Evolutionary conservation across 2,113 vertebrate species (phyloP).

Genomic region (Noturus placidus): DNA sequence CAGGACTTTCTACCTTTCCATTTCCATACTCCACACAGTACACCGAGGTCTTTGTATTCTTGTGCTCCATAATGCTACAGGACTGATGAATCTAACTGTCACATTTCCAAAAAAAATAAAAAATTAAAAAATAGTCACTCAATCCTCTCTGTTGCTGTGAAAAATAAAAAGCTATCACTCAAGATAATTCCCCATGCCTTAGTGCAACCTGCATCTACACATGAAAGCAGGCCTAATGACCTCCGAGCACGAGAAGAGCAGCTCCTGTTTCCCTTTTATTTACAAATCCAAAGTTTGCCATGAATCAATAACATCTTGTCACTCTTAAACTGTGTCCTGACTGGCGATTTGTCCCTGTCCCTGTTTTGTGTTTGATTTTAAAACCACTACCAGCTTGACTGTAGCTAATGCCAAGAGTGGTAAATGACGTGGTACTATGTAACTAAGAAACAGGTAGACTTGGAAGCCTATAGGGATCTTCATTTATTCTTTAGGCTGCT

Average conservation of each 20-base stretch:
- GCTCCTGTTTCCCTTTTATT: slow-evolving; percentile 53
- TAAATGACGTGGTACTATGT: not conserved
- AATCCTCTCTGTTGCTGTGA: not conserved
- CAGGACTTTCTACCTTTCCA: not conserved
- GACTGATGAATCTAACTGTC: slow-evolving; percentile 29
- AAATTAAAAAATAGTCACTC: not conserved
- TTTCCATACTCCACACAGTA: slow-evolving; percentile 43
- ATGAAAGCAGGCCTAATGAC: slow-evolving; percentile 25
- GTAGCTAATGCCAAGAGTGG: not conserved
- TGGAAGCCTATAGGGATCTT: not conserved
- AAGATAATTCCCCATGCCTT: not conserved
- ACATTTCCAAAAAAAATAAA: slow-evolving; percentile 41
- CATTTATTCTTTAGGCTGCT: not conserved
- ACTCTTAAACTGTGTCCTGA: slow-evolving; percentile 12
- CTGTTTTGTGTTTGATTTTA: not conserved
- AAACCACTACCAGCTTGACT: not conserved
- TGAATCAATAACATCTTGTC: slow-evolving; percentile 57
- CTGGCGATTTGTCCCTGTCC: not conserved
- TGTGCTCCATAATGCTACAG: slow-evolving; percentile 61
- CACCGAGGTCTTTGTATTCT: slow-evolving; percentile 36
- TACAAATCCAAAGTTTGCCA: slow-evolving; percentile 66
- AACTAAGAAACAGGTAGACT: not conserved
- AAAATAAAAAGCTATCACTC: slow-evolving; percentile 2
- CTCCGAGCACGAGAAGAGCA: slow-evolving; percentile 2
- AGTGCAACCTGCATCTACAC: slow-evolving; percentile 5